These are phyloP conservation scores for Druon quercuslanigerum DNA, from an alignment of 1,140 invertebrate species.

Conservation along the genomic window DNA sequence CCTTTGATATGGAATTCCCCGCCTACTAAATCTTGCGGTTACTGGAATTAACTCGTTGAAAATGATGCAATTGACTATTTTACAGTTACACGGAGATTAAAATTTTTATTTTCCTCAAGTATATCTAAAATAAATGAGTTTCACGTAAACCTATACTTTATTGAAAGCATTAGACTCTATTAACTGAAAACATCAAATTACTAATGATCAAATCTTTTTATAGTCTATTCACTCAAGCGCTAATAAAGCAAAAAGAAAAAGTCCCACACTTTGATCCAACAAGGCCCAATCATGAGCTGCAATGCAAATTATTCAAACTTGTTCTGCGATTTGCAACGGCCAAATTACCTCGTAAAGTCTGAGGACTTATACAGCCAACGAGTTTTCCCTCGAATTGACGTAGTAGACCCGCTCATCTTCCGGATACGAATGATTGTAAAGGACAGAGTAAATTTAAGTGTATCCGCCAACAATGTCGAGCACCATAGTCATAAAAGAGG, in stretches of 20 bases:
- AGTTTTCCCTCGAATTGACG: background rate
- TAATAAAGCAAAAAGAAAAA: background rate
- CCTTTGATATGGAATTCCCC: too few species aligned
- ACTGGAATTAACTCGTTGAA: too few species aligned
- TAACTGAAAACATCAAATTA: too few species aligned
- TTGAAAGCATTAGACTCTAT: too few species aligned
- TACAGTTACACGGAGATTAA: too few species aligned
- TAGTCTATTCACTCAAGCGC: too few species aligned
- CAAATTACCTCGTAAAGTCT: background rate
- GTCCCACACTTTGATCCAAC: background rate
- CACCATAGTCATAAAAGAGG: conserved; percentile 35
- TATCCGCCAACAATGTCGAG: background rate
- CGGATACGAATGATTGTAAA: conserved; percentile 1
- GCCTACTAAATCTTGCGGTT: too few species aligned
- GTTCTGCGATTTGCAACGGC: conserved; percentile 4
- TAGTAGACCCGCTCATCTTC: conserved; percentile 2
- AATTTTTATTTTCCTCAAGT: too few species aligned
- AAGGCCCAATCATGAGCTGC: background rate
- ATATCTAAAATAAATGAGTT: too few species aligned
- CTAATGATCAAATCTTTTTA: too few species aligned
- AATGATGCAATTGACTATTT: too few species aligned
- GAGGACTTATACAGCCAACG: background rate
- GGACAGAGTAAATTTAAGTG: conserved; percentile 1
- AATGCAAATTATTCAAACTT: conserved; percentile 9
- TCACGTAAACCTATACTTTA: too few species aligned